Evolutionary conservation across 2,888 invertebrate species (phyloP), one percentile per base, ranked within the genome.

Genomic region (Parthenolecanium corni): DNA sequence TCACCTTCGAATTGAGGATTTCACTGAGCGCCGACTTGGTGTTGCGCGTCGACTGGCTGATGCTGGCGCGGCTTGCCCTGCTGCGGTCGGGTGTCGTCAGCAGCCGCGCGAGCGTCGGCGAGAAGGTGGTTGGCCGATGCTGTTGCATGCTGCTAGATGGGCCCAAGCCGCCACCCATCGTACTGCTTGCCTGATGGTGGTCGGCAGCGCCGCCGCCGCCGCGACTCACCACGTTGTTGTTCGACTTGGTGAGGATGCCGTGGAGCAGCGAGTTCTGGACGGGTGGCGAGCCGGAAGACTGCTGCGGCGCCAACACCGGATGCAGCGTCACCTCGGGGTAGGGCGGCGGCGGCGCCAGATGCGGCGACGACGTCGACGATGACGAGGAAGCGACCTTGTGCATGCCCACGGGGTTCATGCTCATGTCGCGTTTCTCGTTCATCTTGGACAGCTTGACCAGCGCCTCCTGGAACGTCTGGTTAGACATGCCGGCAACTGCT

Each of bases 311-410:
- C n/a, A 76, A 76, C 62, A 87, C 86, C 0, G 87, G 86, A 70
- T 86, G 82, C 20, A 87, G 77, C 2, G 86, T 87, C 52, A 87
- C 86, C 74, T 87, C 87, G 0, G 86, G 86, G 75, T 86, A 86
- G 54, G 81, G 83, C 52, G 82, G 83, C 4, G 83, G 83, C 6
- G 82, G 80, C 2, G 63, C 66, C 40, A 62, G 21, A 54, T 63
- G 63, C 36, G 52, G 44, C 21, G 66, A 25, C 18, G 53, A 46
- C 36, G 64, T 56, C 49, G 64, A 47, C 71, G 67, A 73, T 25
- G 64, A 56, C 46, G 64, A 47, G 70, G 67, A 73, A 72, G 14
- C 71, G 11, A 57, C 64, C 21, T 51, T 46, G 36, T 65, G 65
- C 36, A 64, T 64, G 20, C 52, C 46, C 66, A 49, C 52, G 65